A percentile compares a stretch with the other conserved stretches of the same genome.
These are phyloP conservation scores for Lepus townsendii DNA, from an alignment of 2,797 vertebrate genomes.

Conservation along the genomic window DNA sequence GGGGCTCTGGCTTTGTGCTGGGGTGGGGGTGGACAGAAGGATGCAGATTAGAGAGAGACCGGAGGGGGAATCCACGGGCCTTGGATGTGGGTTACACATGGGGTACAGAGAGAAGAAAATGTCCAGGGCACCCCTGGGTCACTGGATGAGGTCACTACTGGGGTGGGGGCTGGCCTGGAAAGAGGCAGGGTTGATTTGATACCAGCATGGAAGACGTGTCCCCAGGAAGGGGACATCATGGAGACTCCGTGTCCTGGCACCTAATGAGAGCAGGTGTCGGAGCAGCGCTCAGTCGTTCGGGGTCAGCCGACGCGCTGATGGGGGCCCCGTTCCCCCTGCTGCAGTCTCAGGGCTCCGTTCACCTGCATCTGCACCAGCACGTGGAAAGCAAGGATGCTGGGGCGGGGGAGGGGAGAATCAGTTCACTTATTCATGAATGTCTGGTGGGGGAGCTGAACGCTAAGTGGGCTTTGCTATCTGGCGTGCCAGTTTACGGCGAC, in stretches of 20 bases:
- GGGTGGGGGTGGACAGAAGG: neutral
- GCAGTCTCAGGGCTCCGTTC: neutral
- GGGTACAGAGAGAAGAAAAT: neutral
- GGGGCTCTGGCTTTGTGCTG: neutral
- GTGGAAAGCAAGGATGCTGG: neutral
- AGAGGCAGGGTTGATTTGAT: neutral
- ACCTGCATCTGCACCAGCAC: neutral
- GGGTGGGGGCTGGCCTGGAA: neutral
- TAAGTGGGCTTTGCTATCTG: neutral
- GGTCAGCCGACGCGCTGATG: neutral
- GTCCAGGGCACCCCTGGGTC: neutral
- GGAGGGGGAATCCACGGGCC: neutral
- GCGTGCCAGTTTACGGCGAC: neutral
- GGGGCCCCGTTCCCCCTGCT: neutral
- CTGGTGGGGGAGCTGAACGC: neutral
- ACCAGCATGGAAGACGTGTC: neutral
- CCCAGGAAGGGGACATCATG: neutral
- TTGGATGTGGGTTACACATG: neutral
- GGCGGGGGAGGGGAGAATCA: too few relatives aligned
- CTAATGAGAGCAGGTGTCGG: constrained; percentile 34
- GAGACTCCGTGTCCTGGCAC: neutral
- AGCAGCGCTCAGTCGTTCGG: neutral
- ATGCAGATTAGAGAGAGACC: neutral
- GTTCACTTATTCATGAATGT: neutral
- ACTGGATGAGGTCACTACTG: neutral